Base-by-base conservation (phyloP, 2,888 invertebrate genomes). In the Lypha dubia region DNA sequence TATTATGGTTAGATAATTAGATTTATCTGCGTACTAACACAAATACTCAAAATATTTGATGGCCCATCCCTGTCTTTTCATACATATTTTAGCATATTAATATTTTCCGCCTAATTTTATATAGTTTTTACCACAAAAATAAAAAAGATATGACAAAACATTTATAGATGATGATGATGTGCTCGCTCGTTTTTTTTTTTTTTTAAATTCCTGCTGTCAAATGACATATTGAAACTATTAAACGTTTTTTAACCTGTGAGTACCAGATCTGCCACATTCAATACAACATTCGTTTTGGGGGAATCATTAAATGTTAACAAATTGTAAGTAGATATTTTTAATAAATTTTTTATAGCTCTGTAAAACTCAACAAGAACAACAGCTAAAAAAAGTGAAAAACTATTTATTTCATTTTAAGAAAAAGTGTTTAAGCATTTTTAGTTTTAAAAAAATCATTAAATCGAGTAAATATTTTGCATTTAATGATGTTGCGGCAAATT, bases 181-280 rank as follows among this genome's bases (percentile, higher is more conserved):
- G n/a, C n/a, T n/a, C n/a, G n/a, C n/a, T n/a, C n/a, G n/a, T n/a
- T n/a, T n/a, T n/a, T n/a, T 28, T 53, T 22, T 28, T 17, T 53
- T 41, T 28, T 56, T 58, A 24, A 77, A 62, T 60, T 51, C 68
- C 46, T 51, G 38, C 68, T 77, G 38, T 38, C 56, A 70, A 77
- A 83, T 86, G 87, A 91, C 91, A 91, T 91, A 90, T 89, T 91
- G 91, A 89, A 91, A 89, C 90, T 89, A 91, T 91, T 90, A 91
- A 91, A 89, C 89, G 91, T 87, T 86, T 88, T 82, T 88, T 88
- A 88, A 88, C 89, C 89, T 87, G n/a, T n/a, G 86, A 51, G 28
- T n/a, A 70, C 49, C 17, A 77, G 28, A 58, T 35, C 44, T 60
- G 58, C 67, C 67, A 67, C 56, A 67, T 67, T 35, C 11, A 22